phyloP scores from a whole-genome alignment of 1,140 invertebrate species.

The Drosophila mojavensis region DNA sequence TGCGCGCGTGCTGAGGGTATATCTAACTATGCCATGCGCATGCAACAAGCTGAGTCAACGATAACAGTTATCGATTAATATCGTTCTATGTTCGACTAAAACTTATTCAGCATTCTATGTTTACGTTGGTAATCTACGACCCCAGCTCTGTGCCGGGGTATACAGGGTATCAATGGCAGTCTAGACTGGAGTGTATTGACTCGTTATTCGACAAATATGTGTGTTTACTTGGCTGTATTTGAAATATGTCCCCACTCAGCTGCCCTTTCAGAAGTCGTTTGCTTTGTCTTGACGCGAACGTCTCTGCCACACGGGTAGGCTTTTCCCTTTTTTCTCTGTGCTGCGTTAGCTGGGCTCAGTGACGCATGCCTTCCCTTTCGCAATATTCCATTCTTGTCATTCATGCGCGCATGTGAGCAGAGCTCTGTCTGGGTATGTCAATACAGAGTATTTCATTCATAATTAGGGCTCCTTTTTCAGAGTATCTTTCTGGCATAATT shows the following conservation, averaged over 20 bases:
- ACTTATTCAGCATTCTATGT: no score
- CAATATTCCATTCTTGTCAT: conserved; percentile 36
- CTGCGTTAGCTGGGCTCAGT: conserved; percentile 5
- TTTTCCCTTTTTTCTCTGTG: conserved; percentile 19
- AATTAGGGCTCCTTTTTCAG: background rate
- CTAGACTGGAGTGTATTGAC: background rate
- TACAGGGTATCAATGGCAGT: background rate
- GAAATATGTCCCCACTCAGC: conserved; percentile 75
- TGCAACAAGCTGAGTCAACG: background rate
- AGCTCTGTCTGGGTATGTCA: background rate
- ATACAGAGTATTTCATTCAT: background rate
- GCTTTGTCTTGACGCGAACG: conserved; percentile 38
- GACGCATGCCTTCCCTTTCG: conserved; percentile 18
- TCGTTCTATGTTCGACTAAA: no score
- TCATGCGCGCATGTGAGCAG: conserved; percentile 3
- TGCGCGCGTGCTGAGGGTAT: background rate
- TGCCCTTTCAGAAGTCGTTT: conserved; percentile 22
- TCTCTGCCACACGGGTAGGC: conserved; percentile 16
- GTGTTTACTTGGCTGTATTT: conserved; percentile 36
- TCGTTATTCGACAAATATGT: conserved; percentile 5
- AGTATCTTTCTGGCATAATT: background rate
- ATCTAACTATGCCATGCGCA: background rate
- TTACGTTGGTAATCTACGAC: no score
- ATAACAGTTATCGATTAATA: no score
- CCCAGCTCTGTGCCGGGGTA: no score